Percentiles rank a stretch among this genome's conserved stretches.
Evolutionary conservation across 35 echinoderm and acorn worm species (phyloP).

Genomic region (Heliocidaris tuberculata): DNA sequence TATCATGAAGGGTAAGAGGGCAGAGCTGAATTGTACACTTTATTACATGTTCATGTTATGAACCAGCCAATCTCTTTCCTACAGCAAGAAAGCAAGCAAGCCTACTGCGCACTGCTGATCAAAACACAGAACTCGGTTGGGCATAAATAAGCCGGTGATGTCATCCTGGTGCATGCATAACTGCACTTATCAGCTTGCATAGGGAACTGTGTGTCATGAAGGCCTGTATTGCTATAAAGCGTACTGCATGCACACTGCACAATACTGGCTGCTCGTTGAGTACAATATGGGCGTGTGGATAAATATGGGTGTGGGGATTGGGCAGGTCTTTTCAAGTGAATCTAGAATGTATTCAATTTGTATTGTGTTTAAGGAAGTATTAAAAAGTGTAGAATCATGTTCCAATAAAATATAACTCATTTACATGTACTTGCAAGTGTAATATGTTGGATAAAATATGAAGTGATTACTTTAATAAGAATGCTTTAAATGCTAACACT

Average conservation of each 20-base stretch:
- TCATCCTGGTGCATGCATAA: conserved; percentile 32
- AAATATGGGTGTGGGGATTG: background rate
- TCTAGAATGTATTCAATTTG: background rate
- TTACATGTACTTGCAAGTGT: no score
- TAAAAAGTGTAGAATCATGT: background rate
- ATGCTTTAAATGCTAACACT: no score
- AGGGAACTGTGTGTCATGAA: background rate
- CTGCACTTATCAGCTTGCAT: background rate
- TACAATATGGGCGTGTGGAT: background rate
- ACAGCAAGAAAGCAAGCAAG: background rate
- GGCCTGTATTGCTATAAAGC: background rate
- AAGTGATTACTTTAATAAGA: no score
- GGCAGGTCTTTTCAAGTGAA: background rate
- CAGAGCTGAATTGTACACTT: background rate
- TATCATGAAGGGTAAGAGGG: background rate
- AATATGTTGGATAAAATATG: no score
- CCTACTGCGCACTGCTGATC: conserved; percentile 2
- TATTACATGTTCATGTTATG: background rate
- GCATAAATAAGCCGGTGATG: conserved; percentile 28
- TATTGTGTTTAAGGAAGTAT: background rate
- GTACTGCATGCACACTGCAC: background rate
- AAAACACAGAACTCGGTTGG: conserved; percentile 1
- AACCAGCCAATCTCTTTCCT: background rate
- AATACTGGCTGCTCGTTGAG: background rate
- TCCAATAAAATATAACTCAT: no score